Evolutionary conservation across 2,888 invertebrate species (phyloP), one percentile per base, ranked within the genome.

Genomic region (Bhutanitis thaidina): DNA sequence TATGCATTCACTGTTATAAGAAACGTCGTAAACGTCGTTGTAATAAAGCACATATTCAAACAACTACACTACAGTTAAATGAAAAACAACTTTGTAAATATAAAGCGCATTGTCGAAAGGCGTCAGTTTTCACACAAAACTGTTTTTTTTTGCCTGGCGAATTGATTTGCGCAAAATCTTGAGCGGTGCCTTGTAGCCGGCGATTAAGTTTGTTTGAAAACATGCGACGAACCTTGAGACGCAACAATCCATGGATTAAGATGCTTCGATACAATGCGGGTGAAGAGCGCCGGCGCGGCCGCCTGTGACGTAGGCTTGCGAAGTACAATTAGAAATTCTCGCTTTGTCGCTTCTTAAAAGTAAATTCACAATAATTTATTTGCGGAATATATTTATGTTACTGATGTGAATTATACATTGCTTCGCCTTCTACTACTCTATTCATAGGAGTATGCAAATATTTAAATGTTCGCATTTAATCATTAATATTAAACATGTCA

Each of bases 41-140:
- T 0, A 10, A 15, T 55, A 56, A 44, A 41, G 46, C 9, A 30
- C 15, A 37, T 9, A 49, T 53, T 58, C 0, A 36, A 16, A 29
- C 15, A 1, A 25, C 25, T 25, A 12, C 10, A 0, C 13, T 30
- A 10, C 2, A 7, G 0, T 10, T 8, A 7, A 1, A 13, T 29
- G n/a, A 30, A 2, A 14, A 41, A 25, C 46, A 52, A 34, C 29
- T 39, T 40, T 37, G 52, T 36, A 3, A 12, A 44, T 15, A 35
- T 7, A n/a, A 9, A 3, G 9, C 3, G 29, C 12, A 36, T 51
- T 51, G 50, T 51, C 16, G 4, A 12, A 14, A 45, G 50, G 50
- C 45, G 50, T 51, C 40, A 51, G 51, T 56, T 53, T 51, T 48
- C 44, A 51, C 52, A 55, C 55, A 55, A 55, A 44, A 38, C 35